Evolutionary conservation across 2,113 vertebrate genomes (phyloP).

Genomic region (Cromileptes altivelis): DNA sequence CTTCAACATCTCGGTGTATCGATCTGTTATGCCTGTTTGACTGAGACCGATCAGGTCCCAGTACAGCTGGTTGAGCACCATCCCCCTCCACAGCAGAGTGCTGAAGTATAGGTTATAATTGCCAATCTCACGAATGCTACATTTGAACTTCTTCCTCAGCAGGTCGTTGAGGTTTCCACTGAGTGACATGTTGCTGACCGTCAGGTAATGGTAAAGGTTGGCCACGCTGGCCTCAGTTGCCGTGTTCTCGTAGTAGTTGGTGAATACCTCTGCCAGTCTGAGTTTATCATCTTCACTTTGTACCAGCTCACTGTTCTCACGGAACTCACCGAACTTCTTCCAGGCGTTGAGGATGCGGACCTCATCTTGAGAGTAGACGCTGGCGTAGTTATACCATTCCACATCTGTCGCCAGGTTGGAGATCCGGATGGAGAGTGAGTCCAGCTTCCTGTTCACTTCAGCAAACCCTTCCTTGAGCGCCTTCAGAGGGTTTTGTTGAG

Average conservation of each 20-base stretch:
- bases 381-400: background rate
- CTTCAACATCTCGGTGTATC: rapidly evolving
- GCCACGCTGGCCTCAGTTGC: constrained; percentile 1
- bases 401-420: constrained; percentile 10
- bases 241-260: constrained; percentile 15
- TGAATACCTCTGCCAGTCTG: background rate
- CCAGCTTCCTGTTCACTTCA: constrained; percentile 18
- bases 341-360: background rate
- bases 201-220: constrained; percentile 35
- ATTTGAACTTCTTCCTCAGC: constrained; percentile 12
- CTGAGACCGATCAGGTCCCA: rapidly evolving
- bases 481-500: background rate
- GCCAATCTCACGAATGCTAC: rapidly evolving
- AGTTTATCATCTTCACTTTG: background rate
- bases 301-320: background rate
- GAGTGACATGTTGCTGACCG: background rate
- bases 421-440: background rate
- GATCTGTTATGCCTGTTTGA: rapidly evolving
- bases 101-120: background rate
- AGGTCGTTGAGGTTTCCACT: background rate
- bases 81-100: background rate
- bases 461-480: background rate
- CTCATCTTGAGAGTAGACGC: background rate
- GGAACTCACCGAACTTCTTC: background rate
- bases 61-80: rapidly evolving